phyloP scores from a whole-genome alignment of 2,113 vertebrate genomes.

The Upupa epops region DNA sequence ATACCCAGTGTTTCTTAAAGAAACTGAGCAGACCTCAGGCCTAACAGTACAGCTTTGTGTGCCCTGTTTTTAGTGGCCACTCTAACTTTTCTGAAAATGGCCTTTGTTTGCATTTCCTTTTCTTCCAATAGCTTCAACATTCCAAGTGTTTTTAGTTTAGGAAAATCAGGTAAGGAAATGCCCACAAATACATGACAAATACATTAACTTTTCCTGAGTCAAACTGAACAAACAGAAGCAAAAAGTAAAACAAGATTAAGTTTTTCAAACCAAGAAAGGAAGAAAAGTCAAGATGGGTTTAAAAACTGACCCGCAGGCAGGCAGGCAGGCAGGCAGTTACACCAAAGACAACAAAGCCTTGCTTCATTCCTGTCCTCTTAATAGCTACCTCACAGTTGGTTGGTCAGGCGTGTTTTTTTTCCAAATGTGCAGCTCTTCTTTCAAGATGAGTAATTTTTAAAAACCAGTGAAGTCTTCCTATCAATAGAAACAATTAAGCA shows the following conservation, averaged over 20 bases:
- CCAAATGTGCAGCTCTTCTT: neutral
- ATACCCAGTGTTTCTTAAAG: constrained; percentile 4
- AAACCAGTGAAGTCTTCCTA: neutral
- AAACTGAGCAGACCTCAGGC: neutral
- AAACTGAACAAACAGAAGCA: neutral
- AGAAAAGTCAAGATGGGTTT: neutral
- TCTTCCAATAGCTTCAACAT: neutral
- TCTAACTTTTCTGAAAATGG: neutral
- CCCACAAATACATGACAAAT: neutral
- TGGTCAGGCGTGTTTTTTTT: neutral
- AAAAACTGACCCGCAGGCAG: neutral
- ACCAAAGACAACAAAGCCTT: neutral
- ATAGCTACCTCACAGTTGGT: neutral
- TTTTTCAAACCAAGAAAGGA: neutral
- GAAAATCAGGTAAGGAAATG: neutral
- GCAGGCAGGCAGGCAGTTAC: neutral
- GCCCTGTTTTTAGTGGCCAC: fast-evolving
- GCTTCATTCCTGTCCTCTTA: neutral
- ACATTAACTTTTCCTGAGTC: neutral
- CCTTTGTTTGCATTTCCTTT: neutral
- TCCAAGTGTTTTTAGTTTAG: neutral
- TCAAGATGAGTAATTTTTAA: neutral
- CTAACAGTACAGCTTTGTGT: neutral
- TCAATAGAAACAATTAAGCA: neutral
- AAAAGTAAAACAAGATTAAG: neutral